Evolutionary conservation across 2,797 vertebrate genomes (phyloP).

Genomic region (Poecilia wingei): DNA sequence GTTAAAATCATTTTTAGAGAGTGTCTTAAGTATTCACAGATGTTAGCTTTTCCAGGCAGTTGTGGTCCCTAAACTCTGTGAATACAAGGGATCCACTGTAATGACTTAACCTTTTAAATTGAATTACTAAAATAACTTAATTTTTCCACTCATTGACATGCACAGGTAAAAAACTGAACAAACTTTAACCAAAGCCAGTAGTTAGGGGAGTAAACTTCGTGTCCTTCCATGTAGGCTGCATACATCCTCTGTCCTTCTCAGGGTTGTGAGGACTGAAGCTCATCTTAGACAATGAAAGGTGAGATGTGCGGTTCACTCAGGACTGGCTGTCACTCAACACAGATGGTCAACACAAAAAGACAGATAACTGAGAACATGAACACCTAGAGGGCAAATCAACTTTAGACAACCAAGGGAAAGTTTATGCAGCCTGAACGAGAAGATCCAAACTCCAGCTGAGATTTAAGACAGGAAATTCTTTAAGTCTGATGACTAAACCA

Average conservation of each 20-base stretch:
- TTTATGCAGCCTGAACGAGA: background rate
- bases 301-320: background rate
- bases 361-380: background rate
- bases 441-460: background rate
- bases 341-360: background rate
- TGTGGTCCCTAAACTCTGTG: too few species aligned
- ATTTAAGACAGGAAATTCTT: constrained; percentile 9
- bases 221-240: background rate
- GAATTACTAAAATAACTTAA: background rate
- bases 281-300: background rate
- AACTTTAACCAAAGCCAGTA: background rate
- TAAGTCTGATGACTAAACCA: background rate
- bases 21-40: background rate
- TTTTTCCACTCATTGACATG: background rate
- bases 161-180: constrained; percentile 1
- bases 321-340: background rate
- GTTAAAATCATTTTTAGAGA: background rate
- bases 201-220: background rate
- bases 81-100: too few species aligned
- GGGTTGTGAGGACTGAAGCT: background rate
- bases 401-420: background rate
- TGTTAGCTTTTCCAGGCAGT: background rate
- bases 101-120: too few species aligned
- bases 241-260: background rate
- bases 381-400: background rate